Base-by-base conservation (phyloP, 2,888 invertebrate genomes). In the Pandemis heparana region DNA sequence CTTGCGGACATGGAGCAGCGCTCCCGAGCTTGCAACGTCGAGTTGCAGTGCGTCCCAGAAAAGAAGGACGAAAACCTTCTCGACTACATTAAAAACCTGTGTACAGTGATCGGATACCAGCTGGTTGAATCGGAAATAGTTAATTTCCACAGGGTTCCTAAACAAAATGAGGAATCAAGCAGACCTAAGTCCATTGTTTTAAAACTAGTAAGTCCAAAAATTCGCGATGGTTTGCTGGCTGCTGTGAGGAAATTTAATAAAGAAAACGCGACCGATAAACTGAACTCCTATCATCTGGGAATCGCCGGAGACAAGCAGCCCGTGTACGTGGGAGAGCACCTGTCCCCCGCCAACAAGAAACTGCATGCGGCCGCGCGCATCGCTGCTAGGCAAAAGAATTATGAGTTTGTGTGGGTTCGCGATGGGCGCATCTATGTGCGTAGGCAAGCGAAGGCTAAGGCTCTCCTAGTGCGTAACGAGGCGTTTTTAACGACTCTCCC, bases 311-410 rank as follows among this genome's bases (percentile, higher is more conserved):
- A 48, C 23, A 39, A 53, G 23, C 62, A 46, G 16, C 53, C 67
- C 1, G 63, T 72, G 39, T 72, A 48, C 60, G 63, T 72, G 5
- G 53, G 43, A 5, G 72, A 72, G 32, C 67, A 72, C 51, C 59
- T 72, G 43, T 43, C 72, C 14, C 62, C 53, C 0, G 43, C 56
- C 5, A 72, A 67, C 41, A 72, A 67, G 46, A 62, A 60, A 41
- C 23, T 71, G 39, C 71, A 71, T 23, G 66, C 71, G 16, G 51
- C 61, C n/a, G 53, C 61, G 14, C 65, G 70, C 16, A 18, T 61
- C 9, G 48, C 39, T 9, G 61, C 61, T 14, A 71, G 62, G 61
- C 66, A 66, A 18, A 32, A 32, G 5, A 10, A 39, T 0, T 69
- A 48, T 18, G 43, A 69, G n/a, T 69, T 69, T 48, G 61, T 67